Evolutionary conservation across 2,888 invertebrate genomes (phyloP), one percentile per base, ranked within the genome.

Genomic region (Chymomyza amoena): DNA sequence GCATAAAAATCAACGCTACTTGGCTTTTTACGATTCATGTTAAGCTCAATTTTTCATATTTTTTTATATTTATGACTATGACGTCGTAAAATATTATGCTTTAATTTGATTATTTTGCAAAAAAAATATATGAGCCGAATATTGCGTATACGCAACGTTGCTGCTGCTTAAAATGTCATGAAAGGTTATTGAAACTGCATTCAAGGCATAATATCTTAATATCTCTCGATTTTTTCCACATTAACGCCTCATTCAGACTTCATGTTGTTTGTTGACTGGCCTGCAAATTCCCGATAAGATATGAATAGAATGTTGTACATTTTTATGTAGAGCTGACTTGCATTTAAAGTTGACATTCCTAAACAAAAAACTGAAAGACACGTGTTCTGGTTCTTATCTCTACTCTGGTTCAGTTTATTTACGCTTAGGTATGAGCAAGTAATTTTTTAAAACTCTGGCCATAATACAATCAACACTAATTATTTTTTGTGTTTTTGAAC

Each of bases 81-180:
- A 86, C 80, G 77, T 84, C 81, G 84, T 84, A 84, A 87, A 87
- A 84, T 86, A 87, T 87, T 80, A 86, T 87, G 81, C 81, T 87
- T 86, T 87, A 85, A 84, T 84, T 84, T 84, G 84, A 84, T 84
- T 84, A 84, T 87, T 86, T 77, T 75, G 73, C 73, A 69, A 62
- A 69, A 39, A 66, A 73, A 45, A 51, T 18, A 50, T 39, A 3
- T 32, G 39, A 61, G 25, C 45, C 57, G 6, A 60, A 71, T 70
- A 64, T 28, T 66, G 81, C 76, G 86, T 84, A 84, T 78, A 84
- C 80, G 87, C 76, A 81, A 70, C 75, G 67, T 18, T 54, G 54
- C 54, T 54, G 54, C 73, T 75, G 59, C 75, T 77, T 70, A 75
- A 68, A 78, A 80, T 84, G 84, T 75, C 82, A 73, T 79, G 68